These are phyloP conservation scores for Phymorhynchus buccinoides DNA, from an alignment of 1,140 invertebrate species.

Conservation along the genomic window DNA sequence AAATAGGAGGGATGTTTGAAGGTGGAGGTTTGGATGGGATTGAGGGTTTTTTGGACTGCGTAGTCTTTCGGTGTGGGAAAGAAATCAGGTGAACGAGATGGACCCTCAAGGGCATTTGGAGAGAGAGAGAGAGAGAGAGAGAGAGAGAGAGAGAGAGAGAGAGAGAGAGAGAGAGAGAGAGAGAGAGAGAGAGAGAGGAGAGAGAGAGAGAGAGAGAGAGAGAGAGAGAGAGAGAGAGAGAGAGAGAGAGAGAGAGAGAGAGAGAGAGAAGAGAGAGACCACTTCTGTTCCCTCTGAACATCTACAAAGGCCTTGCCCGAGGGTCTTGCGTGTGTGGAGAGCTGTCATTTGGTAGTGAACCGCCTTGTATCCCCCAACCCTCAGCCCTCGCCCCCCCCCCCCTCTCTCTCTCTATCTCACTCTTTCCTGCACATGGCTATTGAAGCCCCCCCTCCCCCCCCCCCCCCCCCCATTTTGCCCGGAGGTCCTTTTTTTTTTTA, in stretches of 20 bases:
- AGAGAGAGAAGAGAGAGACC: background rate
- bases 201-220: background rate
- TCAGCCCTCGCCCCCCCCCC: background rate
- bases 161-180: conserved; percentile 1
- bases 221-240: background rate
- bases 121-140: background rate
- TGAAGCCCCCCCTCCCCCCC: background rate
- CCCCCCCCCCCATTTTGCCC: no score
- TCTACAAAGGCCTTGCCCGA: conserved; percentile 15
- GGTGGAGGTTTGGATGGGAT: background rate
- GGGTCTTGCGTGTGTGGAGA: background rate
- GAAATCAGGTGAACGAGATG: conserved; percentile 27
- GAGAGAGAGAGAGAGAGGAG: background rate
- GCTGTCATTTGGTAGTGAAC: conserved; percentile 24
- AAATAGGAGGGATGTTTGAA: background rate
- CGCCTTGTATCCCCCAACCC: background rate
- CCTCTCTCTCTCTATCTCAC: no score
- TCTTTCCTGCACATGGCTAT: no score
- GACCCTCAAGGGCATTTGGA: background rate
- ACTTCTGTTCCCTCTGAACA: background rate
- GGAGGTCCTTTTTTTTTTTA: conserved; percentile 10
- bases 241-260: conserved; percentile 2
- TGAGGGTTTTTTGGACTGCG: background rate
- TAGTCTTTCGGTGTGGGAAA: background rate
- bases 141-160: background rate